A percentile compares a stretch with the other conserved stretches of the same genome.
These are phyloP conservation scores for Trachymyrmex septentrionalis DNA, from an alignment of 1,140 invertebrate genomes.

Conservation along the genomic window DNA sequence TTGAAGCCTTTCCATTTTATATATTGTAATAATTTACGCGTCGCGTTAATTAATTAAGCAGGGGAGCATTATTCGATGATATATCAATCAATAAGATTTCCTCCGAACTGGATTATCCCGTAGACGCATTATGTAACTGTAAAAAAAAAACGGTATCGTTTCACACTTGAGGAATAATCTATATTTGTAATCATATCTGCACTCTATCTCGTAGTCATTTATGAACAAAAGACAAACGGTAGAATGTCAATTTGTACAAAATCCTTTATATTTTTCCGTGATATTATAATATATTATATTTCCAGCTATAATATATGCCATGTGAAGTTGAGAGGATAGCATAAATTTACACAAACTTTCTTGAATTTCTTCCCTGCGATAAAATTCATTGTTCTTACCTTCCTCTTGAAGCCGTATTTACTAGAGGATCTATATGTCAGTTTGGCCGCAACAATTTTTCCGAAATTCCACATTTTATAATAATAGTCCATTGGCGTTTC, in stretches of 20 bases:
- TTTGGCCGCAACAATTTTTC: not conserved
- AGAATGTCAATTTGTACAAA: not conserved
- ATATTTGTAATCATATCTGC: not conserved
- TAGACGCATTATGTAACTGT: not conserved
- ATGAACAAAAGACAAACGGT: not conserved
- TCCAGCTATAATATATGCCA: not conserved
- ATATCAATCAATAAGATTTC: constrained; percentile 50
- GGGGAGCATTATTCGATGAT: constrained; percentile 43
- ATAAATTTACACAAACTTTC: not conserved
- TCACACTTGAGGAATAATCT: not conserved
- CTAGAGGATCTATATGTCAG: not conserved
- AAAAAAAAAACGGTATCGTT: not conserved
- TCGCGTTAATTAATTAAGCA: constrained; percentile 22
- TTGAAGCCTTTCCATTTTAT: too few species aligned
- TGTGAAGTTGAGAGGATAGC: not conserved
- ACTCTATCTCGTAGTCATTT: not conserved
- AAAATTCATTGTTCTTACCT: not conserved
- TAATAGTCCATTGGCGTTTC: too few species aligned
- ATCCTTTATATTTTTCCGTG: not conserved
- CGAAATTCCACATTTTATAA: not conserved
- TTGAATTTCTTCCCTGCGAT: not conserved
- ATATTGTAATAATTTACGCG: constrained; percentile 28
- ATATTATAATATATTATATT: not conserved
- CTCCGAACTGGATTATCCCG: not conserved
- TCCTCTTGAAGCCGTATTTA: not conserved